A percentile compares a stretch with the other conserved stretches of the same genome.
Evolutionary conservation across 2,888 invertebrate species (phyloP).

Genomic region (Acanthopleura granulata): DNA sequence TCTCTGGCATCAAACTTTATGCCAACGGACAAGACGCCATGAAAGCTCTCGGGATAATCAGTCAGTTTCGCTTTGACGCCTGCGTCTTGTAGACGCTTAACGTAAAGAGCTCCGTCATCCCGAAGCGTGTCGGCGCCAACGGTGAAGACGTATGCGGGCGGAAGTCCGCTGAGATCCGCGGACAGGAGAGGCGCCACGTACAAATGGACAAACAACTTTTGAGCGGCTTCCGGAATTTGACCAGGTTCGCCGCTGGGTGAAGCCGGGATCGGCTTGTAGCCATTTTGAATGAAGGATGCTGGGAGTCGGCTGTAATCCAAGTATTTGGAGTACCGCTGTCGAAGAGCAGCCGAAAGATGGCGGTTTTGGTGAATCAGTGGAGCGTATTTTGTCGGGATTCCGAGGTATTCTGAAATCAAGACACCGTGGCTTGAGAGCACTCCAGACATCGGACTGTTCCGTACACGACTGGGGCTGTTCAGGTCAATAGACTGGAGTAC

Average conservation of each 20-base stretch:
- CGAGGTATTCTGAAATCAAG: background rate
- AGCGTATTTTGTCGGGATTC: background rate
- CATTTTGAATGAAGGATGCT: background rate
- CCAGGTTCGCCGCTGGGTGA: background rate
- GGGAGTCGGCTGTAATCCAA: conserved; percentile 9
- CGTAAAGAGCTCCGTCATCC: conserved; percentile 17
- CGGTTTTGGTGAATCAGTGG: background rate
- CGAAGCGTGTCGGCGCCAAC: conserved; percentile 1
- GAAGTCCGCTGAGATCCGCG: background rate
- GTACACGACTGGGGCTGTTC: background rate
- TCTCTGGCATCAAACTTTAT: background rate
- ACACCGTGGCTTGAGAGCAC: background rate
- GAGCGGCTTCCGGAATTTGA: background rate
- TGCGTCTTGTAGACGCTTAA: conserved; percentile 5
- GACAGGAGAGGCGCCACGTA: background rate
- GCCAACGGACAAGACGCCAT: background rate
- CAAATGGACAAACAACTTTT: background rate
- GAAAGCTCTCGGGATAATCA: background rate
- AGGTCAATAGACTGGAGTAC: conserved; percentile 12
- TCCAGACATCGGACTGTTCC: background rate
- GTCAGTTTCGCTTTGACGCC: background rate
- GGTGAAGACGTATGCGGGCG: background rate
- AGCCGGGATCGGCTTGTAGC: background rate
- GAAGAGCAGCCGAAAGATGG: background rate
- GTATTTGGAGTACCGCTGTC: background rate